Base-by-base conservation (phyloP, 2,888 invertebrate species). In the Pachymerium ferrugineum region DNA sequence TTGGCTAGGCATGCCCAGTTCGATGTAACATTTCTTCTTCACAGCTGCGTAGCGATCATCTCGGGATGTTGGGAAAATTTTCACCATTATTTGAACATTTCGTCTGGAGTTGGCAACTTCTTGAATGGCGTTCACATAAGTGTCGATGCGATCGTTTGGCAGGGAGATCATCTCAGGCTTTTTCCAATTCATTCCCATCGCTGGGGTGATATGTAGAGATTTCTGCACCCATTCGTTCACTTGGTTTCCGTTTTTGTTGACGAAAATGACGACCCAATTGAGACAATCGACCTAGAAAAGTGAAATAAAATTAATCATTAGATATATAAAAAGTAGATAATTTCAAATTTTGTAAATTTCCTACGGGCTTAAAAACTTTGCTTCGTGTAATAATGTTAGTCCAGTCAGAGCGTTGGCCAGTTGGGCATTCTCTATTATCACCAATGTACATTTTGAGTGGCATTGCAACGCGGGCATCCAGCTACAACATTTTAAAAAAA, bases 31-130 rank as follows among this genome's bases (percentile, higher is more conserved):
- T 0, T 94, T 80, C 78, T 89, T 91, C 83, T 97, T 97, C 0
- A 97, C 89, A 0, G 93, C 90, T 0, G 89, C 85, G 80, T 97
- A 97, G 0, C 94, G 86, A 80, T 97, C 97, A 76, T 91, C 91
- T 28, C 96, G 84, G 22, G 87, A 84, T 0, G 89, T 89, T 0
- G 94, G 93, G 77, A 91, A 90, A 25, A 97, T 88, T 0, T 90
- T 86, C 0, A 96, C 92, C 0, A 93, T 89, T 47, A 94, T 84
- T 83, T 95, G 90, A 4, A 88, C 78, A 78, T 85, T 14, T 35
- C 28, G 72, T 8, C 25, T 31, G 12, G 74, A 38, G 22, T 74
- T 74, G 10, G 76, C 74, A 22, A 70, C n/a, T n/a, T 75, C 72
- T 16, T 74, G 47, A 10, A 79, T 71, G 10, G 77, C 76, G 19